A percentile compares a stretch with the other conserved stretches of the same genome.
Evolutionary conservation across 2,888 invertebrate genomes (phyloP).

Genomic region (Eutolmus rufibarbis): DNA sequence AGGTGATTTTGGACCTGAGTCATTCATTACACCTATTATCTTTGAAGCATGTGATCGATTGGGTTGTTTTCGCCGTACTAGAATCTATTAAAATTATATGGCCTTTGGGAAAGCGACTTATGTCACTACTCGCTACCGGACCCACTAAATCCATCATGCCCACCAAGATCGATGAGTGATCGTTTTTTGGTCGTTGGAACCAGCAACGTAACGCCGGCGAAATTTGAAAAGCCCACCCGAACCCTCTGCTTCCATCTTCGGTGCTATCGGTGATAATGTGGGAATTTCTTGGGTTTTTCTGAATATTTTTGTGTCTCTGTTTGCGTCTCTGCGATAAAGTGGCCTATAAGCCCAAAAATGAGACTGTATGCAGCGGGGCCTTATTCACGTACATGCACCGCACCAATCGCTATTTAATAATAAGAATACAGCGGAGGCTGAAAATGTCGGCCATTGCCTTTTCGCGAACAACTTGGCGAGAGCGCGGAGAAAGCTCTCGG

Average conservation of each 20-base stretch:
- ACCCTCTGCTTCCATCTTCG: conserved; percentile 42
- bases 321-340: background rate
- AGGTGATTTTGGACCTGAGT: background rate
- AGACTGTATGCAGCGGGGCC: background rate
- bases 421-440: background rate
- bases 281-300: conserved; percentile 64
- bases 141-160: background rate
- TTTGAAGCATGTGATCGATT: background rate
- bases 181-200: background rate
- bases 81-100: background rate
- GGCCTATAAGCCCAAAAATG: background rate
- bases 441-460: background rate
- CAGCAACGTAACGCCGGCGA: background rate
- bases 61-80: background rate
- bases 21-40: background rate
- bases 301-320: conserved; percentile 51
- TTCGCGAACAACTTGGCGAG: background rate
- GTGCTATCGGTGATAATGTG: conserved; percentile 55
- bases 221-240: background rate
- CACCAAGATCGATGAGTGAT: background rate
- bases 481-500: background rate
- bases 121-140: background rate
- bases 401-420: background rate
- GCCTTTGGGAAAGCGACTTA: background rate
- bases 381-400: background rate